Percentiles rank a stretch among this genome's conserved stretches.
phyloP scores from a whole-genome alignment of 2,888 invertebrate genomes.

The Lepidocyrtinus sp. region DNA sequence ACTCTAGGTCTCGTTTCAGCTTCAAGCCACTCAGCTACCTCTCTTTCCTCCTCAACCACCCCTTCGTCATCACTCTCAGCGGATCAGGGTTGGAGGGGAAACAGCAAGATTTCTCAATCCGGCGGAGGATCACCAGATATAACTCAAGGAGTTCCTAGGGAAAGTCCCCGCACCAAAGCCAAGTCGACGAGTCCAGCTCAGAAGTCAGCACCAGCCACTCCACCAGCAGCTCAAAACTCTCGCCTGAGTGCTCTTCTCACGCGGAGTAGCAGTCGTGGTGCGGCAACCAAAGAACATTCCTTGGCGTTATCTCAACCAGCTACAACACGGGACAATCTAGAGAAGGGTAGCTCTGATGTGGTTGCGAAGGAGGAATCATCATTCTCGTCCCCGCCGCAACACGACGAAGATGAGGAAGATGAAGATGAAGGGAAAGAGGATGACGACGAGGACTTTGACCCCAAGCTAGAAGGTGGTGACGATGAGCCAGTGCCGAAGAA shows the following conservation, averaged over 20 bases:
- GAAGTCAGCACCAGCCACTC: neutral
- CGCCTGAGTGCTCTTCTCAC: constrained; percentile 27
- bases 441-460: constrained; percentile 25
- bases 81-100: neutral
- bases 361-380: no score
- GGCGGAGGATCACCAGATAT: constrained; percentile 24
- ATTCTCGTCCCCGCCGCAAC: no score
- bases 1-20: neutral
- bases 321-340: no score
- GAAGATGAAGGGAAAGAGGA: constrained; percentile 27
- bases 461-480: constrained; percentile 17
- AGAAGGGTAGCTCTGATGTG: no score
- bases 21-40: constrained; percentile 9
- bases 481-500: constrained; percentile 50
- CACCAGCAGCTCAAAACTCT: neutral
- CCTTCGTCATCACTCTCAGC: neutral
- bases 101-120: neutral
- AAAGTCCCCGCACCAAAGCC: neutral
- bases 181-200: neutral
- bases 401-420: neutral
- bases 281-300: constrained; percentile 11
- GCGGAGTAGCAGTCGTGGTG: neutral
- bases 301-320: no score
- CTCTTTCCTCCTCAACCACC: neutral
- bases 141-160: constrained; percentile 34